Conservation (phyloP, 2,797 vertebrate genomes). For the Leucoraja ocellata region DNA sequence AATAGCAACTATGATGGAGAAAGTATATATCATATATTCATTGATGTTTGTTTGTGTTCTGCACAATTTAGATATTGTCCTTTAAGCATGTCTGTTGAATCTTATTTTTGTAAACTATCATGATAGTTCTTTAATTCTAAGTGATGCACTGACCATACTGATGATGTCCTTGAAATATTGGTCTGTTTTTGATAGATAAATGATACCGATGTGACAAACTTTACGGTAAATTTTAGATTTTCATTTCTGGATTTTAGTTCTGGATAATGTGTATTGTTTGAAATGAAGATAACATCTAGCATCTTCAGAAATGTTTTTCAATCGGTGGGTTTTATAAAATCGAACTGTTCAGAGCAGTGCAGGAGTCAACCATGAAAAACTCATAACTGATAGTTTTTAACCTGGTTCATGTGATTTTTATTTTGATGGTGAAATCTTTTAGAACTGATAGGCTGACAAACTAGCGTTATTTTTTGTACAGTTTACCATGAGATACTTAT, state of each 20-base stretch:
- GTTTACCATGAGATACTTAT: too few relatives aligned
- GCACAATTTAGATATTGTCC: background rate
- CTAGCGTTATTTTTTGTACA: background rate
- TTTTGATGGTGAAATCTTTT: background rate
- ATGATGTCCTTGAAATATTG: constrained; percentile 14
- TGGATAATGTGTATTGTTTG: background rate
- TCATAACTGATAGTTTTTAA: background rate
- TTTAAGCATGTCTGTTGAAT: background rate
- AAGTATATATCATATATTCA: background rate
- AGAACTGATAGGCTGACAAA: background rate
- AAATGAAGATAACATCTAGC: background rate
- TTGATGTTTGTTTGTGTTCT: too few relatives aligned
- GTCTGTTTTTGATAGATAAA: background rate
- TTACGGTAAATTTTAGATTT: background rate
- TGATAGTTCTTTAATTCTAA: background rate
- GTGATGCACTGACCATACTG: background rate
- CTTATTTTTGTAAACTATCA: background rate
- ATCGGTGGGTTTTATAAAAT: background rate
- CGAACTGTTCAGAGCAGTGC: background rate
- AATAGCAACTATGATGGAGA: background rate
- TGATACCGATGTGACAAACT: background rate
- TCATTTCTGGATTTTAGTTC: too few relatives aligned
- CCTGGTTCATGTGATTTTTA: background rate
- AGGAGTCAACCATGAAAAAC: background rate
- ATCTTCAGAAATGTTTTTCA: background rate